Evolutionary conservation across 2,888 invertebrate genomes (phyloP).

Genomic region (Eristalinus aeneus): DNA sequence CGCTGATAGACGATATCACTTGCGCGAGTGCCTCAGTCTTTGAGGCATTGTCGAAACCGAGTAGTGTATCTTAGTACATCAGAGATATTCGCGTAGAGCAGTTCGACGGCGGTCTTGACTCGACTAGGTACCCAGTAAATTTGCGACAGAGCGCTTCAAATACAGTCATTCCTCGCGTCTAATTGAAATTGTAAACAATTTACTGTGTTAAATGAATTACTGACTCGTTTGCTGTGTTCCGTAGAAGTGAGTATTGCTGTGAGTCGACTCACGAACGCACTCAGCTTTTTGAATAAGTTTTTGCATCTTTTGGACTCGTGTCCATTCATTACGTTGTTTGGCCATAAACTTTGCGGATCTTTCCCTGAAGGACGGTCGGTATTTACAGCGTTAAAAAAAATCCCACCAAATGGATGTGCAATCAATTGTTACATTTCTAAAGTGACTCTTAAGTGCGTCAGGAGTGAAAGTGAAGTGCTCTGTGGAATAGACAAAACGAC

Average conservation of each 20-base stretch:
- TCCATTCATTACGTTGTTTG: background rate
- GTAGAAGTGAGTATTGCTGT: background rate
- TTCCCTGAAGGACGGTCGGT: too few species aligned
- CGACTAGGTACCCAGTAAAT: background rate
- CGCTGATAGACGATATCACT: background rate
- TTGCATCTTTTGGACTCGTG: background rate
- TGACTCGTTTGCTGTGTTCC: background rate
- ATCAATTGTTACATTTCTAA: background rate
- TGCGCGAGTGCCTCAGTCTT: constrained; percentile 32
- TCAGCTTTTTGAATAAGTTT: background rate
- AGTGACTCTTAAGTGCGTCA: background rate
- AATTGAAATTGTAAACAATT: constrained; percentile 46
- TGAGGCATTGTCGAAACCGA: constrained; percentile 6
- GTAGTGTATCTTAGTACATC: background rate
- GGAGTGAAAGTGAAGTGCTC: background rate
- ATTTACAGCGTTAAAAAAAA: background rate
- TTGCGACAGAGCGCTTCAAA: background rate
- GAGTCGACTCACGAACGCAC: background rate
- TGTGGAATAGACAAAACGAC: background rate
- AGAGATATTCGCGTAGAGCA: background rate
- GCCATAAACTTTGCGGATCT: background rate
- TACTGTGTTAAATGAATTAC: constrained; percentile 27
- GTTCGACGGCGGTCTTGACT: background rate
- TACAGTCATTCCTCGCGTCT: background rate
- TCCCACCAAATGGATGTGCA: background rate